These are phyloP conservation scores for Lerema accius DNA, from an alignment of 1,140 invertebrate species.

Conservation along the genomic window DNA sequence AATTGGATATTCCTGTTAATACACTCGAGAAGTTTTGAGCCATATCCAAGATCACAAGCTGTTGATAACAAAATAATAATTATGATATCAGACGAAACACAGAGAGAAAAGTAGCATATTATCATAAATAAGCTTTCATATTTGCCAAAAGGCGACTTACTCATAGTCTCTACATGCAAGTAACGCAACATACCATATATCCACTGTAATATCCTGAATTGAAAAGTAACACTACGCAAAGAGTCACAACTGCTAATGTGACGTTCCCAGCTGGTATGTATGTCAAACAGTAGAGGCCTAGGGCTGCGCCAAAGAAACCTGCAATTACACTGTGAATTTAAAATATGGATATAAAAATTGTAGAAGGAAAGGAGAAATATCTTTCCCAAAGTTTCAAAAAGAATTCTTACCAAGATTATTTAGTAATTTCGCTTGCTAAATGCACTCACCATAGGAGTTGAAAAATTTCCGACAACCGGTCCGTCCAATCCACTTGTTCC, in stretches of 20 bases:
- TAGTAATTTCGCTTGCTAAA: too few species aligned
- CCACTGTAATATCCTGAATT: constrained; percentile 88
- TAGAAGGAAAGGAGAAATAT: too few species aligned
- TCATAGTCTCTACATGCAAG: too few species aligned
- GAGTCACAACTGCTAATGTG: constrained; percentile 75
- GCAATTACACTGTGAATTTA: too few species aligned
- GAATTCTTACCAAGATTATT: too few species aligned
- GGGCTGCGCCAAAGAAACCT: neutral
- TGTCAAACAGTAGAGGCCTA: neutral
- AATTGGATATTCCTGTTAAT: constrained; percentile 88
- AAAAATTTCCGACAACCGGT: constrained; percentile 84
- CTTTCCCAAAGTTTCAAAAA: too few species aligned
- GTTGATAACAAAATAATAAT: constrained; percentile 17
- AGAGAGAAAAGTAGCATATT: too few species aligned
- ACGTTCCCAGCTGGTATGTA: constrained; percentile 76
- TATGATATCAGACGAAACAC: too few species aligned
- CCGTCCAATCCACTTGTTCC: constrained; percentile 77
- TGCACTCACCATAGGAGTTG: too few species aligned
- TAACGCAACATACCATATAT: constrained; percentile 76
- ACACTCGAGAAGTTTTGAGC: constrained; percentile 86
- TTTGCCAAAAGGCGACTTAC: too few species aligned
- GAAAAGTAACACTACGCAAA: constrained; percentile 85
- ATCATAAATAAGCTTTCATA: too few species aligned
- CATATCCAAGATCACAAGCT: constrained; percentile 87
- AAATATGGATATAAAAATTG: too few species aligned